A percentile compares a stretch with the other conserved stretches of the same genome.
Evolutionary conservation across 2,113 vertebrate species (phyloP).

Genomic region (Ploceus nigricollis): DNA sequence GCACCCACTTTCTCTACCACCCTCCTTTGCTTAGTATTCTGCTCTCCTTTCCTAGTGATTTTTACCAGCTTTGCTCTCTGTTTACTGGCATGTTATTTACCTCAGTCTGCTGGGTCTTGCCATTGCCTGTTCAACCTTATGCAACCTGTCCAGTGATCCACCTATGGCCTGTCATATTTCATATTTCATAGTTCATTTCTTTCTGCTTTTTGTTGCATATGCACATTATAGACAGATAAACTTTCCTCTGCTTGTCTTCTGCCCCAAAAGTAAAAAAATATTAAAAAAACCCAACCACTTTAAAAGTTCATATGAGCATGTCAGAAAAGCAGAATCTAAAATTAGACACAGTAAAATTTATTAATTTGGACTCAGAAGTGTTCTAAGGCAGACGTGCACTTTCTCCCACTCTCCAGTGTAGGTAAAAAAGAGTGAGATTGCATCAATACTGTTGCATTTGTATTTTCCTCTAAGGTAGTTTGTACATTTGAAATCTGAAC

Average conservation of each 20-base stretch:
- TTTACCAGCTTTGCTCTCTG: neutral
- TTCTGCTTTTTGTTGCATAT: neutral
- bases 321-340: neutral
- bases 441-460: neutral
- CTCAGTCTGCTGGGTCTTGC: neutral
- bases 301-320: neutral
- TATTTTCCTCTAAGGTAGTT: neutral
- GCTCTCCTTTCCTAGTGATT: neutral
- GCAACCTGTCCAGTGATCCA: neutral
- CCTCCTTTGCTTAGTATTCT: neutral
- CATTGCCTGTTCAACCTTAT: neutral
- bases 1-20: neutral
- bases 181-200: neutral
- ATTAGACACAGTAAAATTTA: neutral
- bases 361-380: neutral
- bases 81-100: neutral
- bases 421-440: neutral
- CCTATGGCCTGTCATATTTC: neutral
- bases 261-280: neutral
- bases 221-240: neutral
- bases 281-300: neutral
- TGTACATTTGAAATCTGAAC: neutral
- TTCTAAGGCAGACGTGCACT: neutral
- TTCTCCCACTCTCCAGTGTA: neutral
- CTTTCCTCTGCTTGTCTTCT: neutral